Conservation (phyloP, 1,140 invertebrate genomes). For the Drosophila tropicalis region DNA sequence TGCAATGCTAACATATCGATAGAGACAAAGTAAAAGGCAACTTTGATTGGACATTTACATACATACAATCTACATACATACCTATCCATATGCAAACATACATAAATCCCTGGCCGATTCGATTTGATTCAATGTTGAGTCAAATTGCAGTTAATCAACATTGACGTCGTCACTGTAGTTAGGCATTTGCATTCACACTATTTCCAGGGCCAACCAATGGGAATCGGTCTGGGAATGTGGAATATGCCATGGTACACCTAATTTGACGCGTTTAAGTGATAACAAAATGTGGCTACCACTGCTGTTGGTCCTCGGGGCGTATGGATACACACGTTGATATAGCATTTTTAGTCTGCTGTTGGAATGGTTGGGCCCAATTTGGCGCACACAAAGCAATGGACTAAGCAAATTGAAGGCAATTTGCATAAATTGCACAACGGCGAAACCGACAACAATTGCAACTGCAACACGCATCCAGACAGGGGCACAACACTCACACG, state of each 20-base stretch:
- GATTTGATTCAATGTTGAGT: slow-evolving; percentile 13
- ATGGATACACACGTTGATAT: slow-evolving; percentile 40
- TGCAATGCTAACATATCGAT: slow-evolving; percentile 19
- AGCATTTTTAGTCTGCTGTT: slow-evolving; percentile 46
- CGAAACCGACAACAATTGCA: slow-evolving; percentile 21
- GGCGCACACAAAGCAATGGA: slow-evolving; percentile 47
- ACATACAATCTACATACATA: too few species aligned
- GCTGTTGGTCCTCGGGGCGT: slow-evolving; percentile 26
- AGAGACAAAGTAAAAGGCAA: slow-evolving; percentile 7
- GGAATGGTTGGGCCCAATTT: slow-evolving; percentile 38
- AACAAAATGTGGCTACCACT: slow-evolving; percentile 46
- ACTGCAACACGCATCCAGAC: slow-evolving; percentile 5
- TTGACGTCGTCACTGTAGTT: slow-evolving; percentile 9
- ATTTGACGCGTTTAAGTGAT: slow-evolving; percentile 50
- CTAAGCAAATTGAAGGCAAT: slow-evolving; percentile 74
- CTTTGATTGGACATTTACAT: slow-evolving; percentile 3
- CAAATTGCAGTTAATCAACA: slow-evolving; percentile 30
- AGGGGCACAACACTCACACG: slow-evolving; percentile 15
- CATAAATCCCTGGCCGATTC: not conserved
- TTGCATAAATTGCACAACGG: slow-evolving; percentile 67
- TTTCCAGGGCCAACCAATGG: not conserved
- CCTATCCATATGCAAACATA: too few species aligned
- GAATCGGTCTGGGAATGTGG: not conserved
- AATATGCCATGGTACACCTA: slow-evolving; percentile 34
- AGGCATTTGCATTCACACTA: slow-evolving; percentile 8